Evolutionary conservation across 2,113 vertebrate species (phyloP), one percentile per base, ranked within the genome.

Genomic region (Cathartes aura): DNA sequence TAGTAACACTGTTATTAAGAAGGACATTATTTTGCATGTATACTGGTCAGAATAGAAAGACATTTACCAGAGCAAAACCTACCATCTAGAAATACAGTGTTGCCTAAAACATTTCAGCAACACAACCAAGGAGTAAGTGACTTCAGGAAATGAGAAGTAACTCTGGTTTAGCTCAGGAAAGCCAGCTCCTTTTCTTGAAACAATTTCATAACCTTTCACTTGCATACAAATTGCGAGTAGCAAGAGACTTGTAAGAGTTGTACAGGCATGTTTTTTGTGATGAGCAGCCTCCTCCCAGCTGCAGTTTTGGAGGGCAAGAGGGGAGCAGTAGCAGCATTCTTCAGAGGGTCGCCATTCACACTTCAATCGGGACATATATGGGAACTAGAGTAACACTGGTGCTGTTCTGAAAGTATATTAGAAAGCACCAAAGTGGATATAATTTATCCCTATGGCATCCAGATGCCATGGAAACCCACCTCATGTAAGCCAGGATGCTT

Each of bases 381-480:
- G 52, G 83, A 92, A 87, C 20, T 32, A 82, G 58, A 66, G 58
- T 60, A 85, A 82, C 56, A 70, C 58, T 91, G 43, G 9, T 76
- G 45, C 40, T 73, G 22, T 73, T 89, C 45, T 64, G 30, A 93
- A 89, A 68, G 87, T 66, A 58, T 87, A 87, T 87, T 91, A 91
- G 72, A 79, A 92, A 90, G 68, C 60, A 89, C 15, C 30, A 96
- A 81, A 85, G 66, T 82, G 40, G 56, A 48, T 82, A 66, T 82
- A 93, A 93, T 96, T 96, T 91, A 89, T 95, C 60, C 62, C 84
- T 73, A 20, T 80, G 73, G 84, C 88, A 91, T 93, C 89, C 76
- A 96, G 87, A 92, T 95, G 94, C 70, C 5, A 56, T 89, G 81
- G 91, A 91, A 97, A 95, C 62, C 9, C 8, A 91, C 50, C 42